Conservation (phyloP, 2,888 invertebrate species). For the Cylloceria caligata region DNA sequence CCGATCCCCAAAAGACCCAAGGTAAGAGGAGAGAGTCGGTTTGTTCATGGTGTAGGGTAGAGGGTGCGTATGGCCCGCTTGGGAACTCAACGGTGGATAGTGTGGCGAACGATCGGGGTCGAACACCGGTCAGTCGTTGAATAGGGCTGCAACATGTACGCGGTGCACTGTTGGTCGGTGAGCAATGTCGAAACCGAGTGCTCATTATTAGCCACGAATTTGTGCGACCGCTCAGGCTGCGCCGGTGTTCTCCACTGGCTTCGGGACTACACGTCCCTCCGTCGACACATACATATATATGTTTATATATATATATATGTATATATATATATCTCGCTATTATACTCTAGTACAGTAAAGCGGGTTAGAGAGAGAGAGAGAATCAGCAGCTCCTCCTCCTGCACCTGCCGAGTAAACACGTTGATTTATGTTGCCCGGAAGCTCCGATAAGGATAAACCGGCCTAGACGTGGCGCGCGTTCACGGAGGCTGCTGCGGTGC, state of each 20-base stretch:
- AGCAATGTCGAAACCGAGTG: conserved; percentile 67
- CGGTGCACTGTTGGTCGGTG: conserved; percentile 50
- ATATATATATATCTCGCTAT: conserved; percentile 44
- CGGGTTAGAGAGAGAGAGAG: conserved; percentile 34
- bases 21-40: background rate
- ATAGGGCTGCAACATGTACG: conserved; percentile 54
- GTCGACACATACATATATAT: too few relatives aligned
- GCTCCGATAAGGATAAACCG: conserved; percentile 80
- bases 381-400: conserved; percentile 30
- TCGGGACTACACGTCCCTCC: conserved; percentile 30
- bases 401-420: conserved; percentile 79
- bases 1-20: conserved; percentile 37
- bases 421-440: conserved; percentile 81
- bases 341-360: conserved; percentile 33
- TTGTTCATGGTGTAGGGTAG: background rate
- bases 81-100: conserved; percentile 45
- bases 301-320: too few relatives aligned
- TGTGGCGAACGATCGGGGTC: conserved; percentile 65
- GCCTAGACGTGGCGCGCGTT: conserved; percentile 66
- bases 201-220: conserved; percentile 80
- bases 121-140: conserved; percentile 66
- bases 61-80: conserved; percentile 41
- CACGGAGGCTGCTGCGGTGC: conserved; percentile 49
- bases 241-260: background rate
- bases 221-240: conserved; percentile 63